Conservation (phyloP, 2,888 invertebrate species). For the Lydus trimaculatus region DNA sequence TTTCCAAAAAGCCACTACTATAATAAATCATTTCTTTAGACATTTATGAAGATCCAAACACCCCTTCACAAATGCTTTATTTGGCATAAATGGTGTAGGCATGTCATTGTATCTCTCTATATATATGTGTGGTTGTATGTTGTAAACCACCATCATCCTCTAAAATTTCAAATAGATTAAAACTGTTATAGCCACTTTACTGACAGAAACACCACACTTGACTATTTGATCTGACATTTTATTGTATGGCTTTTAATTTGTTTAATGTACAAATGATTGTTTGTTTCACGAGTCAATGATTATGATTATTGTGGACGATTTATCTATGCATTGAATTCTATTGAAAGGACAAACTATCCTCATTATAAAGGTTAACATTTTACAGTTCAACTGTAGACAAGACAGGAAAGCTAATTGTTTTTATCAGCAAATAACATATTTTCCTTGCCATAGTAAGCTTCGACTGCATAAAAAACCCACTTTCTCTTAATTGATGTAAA, state of each 20-base stretch:
- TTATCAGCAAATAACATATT: no score
- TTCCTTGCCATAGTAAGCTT: no score
- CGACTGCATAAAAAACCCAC: no score
- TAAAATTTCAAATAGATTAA: conserved; percentile 39
- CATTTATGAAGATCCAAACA: conserved; percentile 56
- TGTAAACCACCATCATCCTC: conserved; percentile 15
- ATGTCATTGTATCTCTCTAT: conserved; percentile 38
- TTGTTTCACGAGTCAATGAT: background rate
- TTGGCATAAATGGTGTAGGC: conserved; percentile 41
- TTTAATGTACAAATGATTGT: background rate
- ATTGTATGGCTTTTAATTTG: background rate
- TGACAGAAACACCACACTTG: background rate
- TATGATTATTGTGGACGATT: background rate
- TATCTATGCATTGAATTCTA: no score
- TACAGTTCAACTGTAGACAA: no score
- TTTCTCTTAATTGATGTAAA: no score
- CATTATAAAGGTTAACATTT: no score
- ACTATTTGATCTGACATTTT: background rate
- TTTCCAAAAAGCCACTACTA: conserved; percentile 51
- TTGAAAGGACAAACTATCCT: background rate
- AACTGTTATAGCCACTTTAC: conserved; percentile 25
- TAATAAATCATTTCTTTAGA: conserved; percentile 56
- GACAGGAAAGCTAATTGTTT: no score
- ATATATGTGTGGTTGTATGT: background rate
- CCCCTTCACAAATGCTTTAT: conserved; percentile 51